These are phyloP conservation scores for Pollenia griseotomentosa DNA, from an alignment of 2,888 invertebrate genomes.

Conservation along the genomic window DNA sequence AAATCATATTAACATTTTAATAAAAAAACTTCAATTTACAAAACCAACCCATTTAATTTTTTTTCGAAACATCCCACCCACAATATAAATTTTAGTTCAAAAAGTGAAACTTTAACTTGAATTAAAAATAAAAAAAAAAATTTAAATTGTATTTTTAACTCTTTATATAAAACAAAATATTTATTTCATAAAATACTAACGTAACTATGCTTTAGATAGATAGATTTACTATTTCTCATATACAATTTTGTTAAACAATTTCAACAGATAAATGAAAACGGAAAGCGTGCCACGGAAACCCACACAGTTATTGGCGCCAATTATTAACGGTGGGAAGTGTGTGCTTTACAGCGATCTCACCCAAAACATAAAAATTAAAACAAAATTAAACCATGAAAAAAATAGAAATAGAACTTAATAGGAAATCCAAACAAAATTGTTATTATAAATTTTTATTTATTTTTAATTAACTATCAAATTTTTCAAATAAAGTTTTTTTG, in stretches of 20 bases:
- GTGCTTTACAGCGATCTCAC: not conserved
- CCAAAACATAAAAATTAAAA: not conserved
- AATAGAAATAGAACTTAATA: conserved; percentile 21
- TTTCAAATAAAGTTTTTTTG: not conserved
- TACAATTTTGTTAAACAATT: conserved; percentile 58
- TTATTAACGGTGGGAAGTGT: conserved; percentile 72
- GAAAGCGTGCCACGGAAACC: conserved; percentile 74
- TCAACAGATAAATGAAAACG: conserved; percentile 59
- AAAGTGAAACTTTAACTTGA: conserved; percentile 35
- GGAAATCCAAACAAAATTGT: conserved; percentile 53
- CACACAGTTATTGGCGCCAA: conserved; percentile 75
- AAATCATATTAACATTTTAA: not conserved
- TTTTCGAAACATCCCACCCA: conserved; percentile 13
- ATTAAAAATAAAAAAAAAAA: not conserved
- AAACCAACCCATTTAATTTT: not conserved
- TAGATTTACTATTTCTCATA: not conserved
- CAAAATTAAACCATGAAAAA: conserved; percentile 4
- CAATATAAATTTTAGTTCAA: conserved; percentile 22
- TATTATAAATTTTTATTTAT: conserved; percentile 32
- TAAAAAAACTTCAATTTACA: not conserved
- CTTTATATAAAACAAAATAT: not conserved
- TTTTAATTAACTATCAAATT: conserved; percentile 35
- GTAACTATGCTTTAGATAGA: not conserved
- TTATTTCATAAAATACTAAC: not conserved
- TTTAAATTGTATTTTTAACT: not conserved